Base-by-base conservation (phyloP, 2,113 vertebrate genomes). In the Phalacrocorax aristotelis region DNA sequence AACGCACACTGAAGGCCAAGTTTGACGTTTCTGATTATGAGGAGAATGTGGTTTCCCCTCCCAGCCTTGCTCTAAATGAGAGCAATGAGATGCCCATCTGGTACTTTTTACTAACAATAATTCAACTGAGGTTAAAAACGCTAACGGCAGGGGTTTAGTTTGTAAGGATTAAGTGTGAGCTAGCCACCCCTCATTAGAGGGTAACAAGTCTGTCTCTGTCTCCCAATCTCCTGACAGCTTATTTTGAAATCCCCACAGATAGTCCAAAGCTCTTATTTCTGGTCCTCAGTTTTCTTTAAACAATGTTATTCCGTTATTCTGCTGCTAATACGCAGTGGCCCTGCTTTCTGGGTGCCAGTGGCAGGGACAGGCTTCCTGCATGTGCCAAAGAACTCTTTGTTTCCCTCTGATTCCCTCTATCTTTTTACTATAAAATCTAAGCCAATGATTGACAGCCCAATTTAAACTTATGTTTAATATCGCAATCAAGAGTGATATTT, bases 401-500 rank as follows among this genome's bases (percentile, higher is more conserved):
- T 61, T 38, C 52, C 49, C 27, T 87, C 62, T 89, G 48, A 72
- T 82, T 61, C 49, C 22, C 22, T 52, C 68, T 14, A 7, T 87
- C 83, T 72, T 58, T 61, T 42, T 52, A 75, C 55, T 34, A 23
- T 49, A 70, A 94, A 83, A 46, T 44, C 76, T 52, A 72, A 95
- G 70, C 23, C 46, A 21, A 0, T 92, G 74, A 77, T 1, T 69
- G 91, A 75, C 72, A 89, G 57, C 54, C 78, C 76, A 89, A 83
- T 91, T 96, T 91, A 70, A 72, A 87, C 36, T 61, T 55, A 40
- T 8, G 25, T 79, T 81, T 91, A 88, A 82, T 74, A 87, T 71
- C 68, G 79, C 71, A 87, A 80, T 77, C 57, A 40, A 75, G 71
- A 83, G 27, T 34, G 82, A 54, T 94, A 93, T 71, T 89, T 74